phyloP scores from a whole-genome alignment of 2,797 vertebrate genomes.

The Novumbra hubbsi region DNA sequence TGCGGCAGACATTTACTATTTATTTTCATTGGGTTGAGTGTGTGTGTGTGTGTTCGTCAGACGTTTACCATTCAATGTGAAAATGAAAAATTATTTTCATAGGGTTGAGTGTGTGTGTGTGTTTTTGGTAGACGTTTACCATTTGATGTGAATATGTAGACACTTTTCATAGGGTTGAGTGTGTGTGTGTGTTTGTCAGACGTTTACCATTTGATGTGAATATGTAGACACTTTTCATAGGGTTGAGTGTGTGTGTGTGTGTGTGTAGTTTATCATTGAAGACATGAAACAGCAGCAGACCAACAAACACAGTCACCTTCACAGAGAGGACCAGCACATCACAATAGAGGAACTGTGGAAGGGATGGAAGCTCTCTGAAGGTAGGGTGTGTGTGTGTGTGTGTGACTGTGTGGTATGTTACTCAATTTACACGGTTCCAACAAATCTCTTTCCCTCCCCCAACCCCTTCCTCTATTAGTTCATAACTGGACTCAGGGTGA shows the following conservation, averaged over 20 bases:
- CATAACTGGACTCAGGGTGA: constrained; percentile 98
- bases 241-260: not conserved
- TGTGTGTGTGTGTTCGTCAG: not conserved
- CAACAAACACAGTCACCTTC: constrained; percentile 92
- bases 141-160: not conserved
- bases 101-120: no score
- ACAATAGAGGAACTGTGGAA: constrained; percentile 97
- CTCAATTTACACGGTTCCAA: not conserved
- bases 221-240: not conserved
- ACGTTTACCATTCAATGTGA: no score
- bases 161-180: not conserved
- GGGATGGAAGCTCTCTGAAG: constrained; percentile 95
- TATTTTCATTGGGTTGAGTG: no score
- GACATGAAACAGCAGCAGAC: constrained; percentile 94
- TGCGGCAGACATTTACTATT: no score
- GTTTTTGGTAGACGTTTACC: not conserved
- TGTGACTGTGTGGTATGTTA: constrained; percentile 2
- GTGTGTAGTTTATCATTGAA: constrained; percentile 89
- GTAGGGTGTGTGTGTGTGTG: constrained; percentile 56
- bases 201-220: not conserved
- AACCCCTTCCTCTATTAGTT: constrained; percentile 65
- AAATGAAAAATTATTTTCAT: no score
- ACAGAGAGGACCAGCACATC: constrained; percentile 97
- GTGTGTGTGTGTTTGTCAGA: not conserved
- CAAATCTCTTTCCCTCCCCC: not conserved